Conservation (phyloP, 2,113 vertebrate species). For the Saimiri boliviensis region DNA sequence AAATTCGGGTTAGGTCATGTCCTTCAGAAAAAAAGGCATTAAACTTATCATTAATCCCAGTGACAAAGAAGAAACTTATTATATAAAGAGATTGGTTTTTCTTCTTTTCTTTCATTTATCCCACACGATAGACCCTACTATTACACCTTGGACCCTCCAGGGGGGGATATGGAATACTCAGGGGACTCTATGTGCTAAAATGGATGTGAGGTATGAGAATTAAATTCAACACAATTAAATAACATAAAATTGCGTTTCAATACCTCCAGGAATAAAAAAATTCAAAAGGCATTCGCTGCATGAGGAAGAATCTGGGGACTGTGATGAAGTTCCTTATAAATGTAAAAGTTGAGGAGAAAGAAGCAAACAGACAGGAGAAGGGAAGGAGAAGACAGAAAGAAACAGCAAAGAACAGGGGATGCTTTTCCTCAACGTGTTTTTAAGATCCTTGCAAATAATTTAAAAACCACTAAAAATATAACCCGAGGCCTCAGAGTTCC, state of each 20-base stretch:
- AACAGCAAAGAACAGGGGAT: fast-evolving
- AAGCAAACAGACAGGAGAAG: neutral
- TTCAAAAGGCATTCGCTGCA: neutral
- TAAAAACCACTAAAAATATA: neutral
- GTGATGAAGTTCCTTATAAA: neutral
- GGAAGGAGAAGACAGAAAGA: neutral
- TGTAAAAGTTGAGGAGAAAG: neutral
- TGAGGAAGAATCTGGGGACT: neutral
- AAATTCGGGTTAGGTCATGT: neutral
- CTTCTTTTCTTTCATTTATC: fast-evolving
- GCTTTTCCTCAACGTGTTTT: neutral
- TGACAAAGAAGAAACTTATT: neutral
- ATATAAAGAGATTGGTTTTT: no score
- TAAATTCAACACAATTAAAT: neutral
- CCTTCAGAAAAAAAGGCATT: neutral
- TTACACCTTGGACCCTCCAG: neutral
- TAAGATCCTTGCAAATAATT: neutral
- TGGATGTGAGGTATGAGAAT: fast-evolving
- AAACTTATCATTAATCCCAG: neutral
- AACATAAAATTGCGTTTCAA: neutral
- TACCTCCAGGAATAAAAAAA: neutral
- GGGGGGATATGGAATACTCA: neutral
- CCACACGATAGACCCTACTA: neutral
- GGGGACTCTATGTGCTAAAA: neutral
- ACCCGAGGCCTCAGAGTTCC: neutral